Evolutionary conservation across 2,888 invertebrate species (phyloP), one percentile per base, ranked within the genome.

Genomic region (Tetropium fuscum): DNA sequence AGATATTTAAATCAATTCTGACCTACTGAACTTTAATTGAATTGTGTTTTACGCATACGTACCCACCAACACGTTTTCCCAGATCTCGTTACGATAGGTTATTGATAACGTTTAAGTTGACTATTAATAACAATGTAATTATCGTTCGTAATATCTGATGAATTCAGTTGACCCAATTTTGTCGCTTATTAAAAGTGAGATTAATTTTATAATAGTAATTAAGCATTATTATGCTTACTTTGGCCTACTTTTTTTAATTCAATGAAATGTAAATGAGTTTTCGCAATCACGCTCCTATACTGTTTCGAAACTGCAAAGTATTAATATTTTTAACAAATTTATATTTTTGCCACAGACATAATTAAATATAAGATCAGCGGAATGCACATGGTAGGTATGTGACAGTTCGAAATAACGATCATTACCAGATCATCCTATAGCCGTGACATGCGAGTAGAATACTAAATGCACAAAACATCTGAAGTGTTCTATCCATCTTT

Each of bases 191-290:
- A 60, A 59, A 59, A 60, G 60, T 51, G 55, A 60, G 59, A 63
- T 59, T 63, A 63, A 63, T 63, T 63, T 60, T 63, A 57, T 63
- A 63, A 59, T 59, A 44, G 41, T 60, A 63, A 63, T 63, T 56
- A 57, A 47, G 57, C 43, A 63, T 59, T 63, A 63, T 63, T 59
- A 56, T 63, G 55, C 58, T 53, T 59, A 53, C 53, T 53, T 53
- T 60, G 59, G 22, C 63, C 63, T 63, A 63, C 41, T 57, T 63
- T 59, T 61, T 63, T 53, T 51, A 51, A 51, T 51, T 51, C 51
- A 51, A 40, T 51, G 51, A 51, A 51, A 51, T 51, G 51, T 51
- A 51, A 51, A 51, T 51, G 27, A 51, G 51, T 25, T 51, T 40
- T 38, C 51, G 51, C 27, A 51, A 51, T 51, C 27, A 40, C 27